Conservation (phyloP, 2,113 vertebrate species). For the Crotalus viridis region DNA sequence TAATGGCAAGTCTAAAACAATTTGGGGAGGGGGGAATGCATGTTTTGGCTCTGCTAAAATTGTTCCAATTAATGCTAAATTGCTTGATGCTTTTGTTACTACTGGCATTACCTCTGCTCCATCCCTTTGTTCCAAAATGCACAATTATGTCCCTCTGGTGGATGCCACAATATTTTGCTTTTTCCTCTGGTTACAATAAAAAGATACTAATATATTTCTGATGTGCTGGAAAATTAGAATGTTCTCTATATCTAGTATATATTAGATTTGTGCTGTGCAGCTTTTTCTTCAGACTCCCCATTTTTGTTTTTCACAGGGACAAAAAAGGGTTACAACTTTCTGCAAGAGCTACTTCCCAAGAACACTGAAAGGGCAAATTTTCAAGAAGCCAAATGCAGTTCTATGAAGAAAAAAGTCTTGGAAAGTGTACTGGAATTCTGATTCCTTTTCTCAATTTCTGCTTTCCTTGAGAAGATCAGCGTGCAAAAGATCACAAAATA, state of each 20-base stretch:
- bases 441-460: neutral
- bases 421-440: neutral
- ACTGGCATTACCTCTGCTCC: neutral
- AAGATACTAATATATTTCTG: neutral
- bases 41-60: constrained; percentile 8
- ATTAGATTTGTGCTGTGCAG: neutral
- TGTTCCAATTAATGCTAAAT: neutral
- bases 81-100: constrained; percentile 6
- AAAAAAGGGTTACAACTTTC: neutral
- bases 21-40: neutral
- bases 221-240: neutral
- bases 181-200: neutral
- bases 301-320: neutral
- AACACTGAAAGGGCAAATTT: neutral
- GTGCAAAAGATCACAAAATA: neutral
- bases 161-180: neutral
- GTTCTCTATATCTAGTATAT: neutral
- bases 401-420: neutral
- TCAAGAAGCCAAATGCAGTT: neutral
- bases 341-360: neutral
- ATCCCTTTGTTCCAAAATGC: neutral
- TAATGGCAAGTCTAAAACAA: neutral
- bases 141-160: constrained; percentile 14
- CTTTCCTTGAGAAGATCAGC: constrained; percentile 16
- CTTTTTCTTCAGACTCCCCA: neutral